Evolutionary conservation across 2,113 vertebrate species (phyloP), one percentile per base, ranked within the genome.

Genomic region (Syngnathus floridae): DNA sequence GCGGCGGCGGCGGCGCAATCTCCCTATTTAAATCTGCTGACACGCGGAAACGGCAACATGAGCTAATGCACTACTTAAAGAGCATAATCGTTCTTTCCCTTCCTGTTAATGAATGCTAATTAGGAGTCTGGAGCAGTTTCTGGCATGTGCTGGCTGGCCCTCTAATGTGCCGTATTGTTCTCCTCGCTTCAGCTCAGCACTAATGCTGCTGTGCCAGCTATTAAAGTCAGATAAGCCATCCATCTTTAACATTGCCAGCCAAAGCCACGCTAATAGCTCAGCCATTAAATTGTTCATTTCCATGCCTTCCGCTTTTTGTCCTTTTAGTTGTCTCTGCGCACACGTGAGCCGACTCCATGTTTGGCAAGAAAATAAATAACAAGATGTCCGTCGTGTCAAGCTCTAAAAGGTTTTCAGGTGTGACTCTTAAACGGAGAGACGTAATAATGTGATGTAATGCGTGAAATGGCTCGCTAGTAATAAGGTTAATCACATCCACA

Each of bases 21-120:
- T 81, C 79, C 72, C 81, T 72, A 77, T 88, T 88, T 79, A 82
- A 82, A 89, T 89, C 62, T 90, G 90, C 90, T 91, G 89, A 90
- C 88, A 68, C 77, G 85, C 12, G 73, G 78, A 86, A 87, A 88
- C 86, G 78, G 79, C 82, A 85, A 84, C 87, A 89, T 88, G 89
- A 90, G 87, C 90, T 91, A 90, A 91, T 90, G 88, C 87, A 83
- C 87, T 90, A 84, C 88, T 89, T 89, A 90, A 90, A 90, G 86
- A 87, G 87, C 88, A 87, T 90, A 90, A 91, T 91, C 86, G 84
- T 84, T 88, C 87, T 90, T 89, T 88, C 86, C 88, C 75, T 80
- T 75, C 79, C 87, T 88, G 90, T 90, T 91, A 91, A 91, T 89
- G 90, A 91, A 90, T 88, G 88, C 88, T 91, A 89, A 91, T 91